Evolutionary conservation across 1,140 invertebrate genomes (phyloP).

Genomic region (Leptopilina clavipes): DNA sequence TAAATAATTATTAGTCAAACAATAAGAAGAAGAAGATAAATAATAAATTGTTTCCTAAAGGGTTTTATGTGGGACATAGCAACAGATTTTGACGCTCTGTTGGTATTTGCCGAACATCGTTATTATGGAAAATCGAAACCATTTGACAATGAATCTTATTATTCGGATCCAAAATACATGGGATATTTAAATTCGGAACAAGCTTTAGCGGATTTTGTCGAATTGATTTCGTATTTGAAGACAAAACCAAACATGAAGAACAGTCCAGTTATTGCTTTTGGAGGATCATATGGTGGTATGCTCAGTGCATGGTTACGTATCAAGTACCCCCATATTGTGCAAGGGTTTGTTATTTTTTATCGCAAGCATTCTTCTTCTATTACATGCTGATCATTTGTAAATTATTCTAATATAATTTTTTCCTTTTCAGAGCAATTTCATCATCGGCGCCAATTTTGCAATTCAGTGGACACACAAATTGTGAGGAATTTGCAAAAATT

Average conservation of each 20-base stretch:
- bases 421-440: slow-evolving; percentile 86
- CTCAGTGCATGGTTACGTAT: slow-evolving; percentile 95
- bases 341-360: slow-evolving; percentile 74
- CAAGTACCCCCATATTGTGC: slow-evolving; percentile 94
- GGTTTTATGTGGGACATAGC: slow-evolving; percentile 97
- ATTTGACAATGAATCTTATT: slow-evolving; percentile 85
- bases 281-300: slow-evolving; percentile 97
- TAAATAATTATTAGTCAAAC: not conserved
- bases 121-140: slow-evolving; percentile 97
- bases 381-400: too few relatives aligned
- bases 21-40: not conserved
- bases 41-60: slow-evolving; percentile 64
- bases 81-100: slow-evolving; percentile 83
- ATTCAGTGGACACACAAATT: slow-evolving; percentile 87
- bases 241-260: slow-evolving; percentile 61
- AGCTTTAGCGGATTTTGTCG: slow-evolving; percentile 94
- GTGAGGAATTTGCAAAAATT: slow-evolving; percentile 86
- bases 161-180: slow-evolving; percentile 79
- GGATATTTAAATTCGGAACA: slow-evolving; percentile 94
- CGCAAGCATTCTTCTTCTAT: too few relatives aligned
- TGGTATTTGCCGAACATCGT: slow-evolving; percentile 97
- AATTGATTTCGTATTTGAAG: slow-evolving; percentile 83
- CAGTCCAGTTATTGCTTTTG: slow-evolving; percentile 92
- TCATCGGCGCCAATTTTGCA: slow-evolving; percentile 96
- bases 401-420: too few relatives aligned